Evolutionary conservation across 2,113 vertebrate genomes (phyloP).

Genomic region (Peromyscus californicus): DNA sequence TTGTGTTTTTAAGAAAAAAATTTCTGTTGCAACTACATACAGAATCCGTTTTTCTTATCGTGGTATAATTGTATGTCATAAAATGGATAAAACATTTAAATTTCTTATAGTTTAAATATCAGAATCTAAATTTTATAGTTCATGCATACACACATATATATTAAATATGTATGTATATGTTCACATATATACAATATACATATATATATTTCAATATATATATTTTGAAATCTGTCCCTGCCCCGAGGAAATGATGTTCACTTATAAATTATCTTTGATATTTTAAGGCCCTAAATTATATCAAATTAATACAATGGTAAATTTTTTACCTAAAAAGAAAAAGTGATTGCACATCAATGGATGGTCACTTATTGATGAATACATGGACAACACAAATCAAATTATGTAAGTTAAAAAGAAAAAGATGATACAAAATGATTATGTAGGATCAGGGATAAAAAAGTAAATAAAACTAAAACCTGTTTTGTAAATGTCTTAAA

Average conservation of each 20-base stretch:
- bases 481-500: neutral
- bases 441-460: neutral
- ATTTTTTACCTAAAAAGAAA: neutral
- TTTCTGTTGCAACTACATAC: neutral
- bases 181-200: neutral
- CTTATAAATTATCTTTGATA: neutral
- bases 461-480: neutral
- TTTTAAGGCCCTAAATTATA: neutral
- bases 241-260: neutral
- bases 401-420: neutral
- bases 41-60: neutral
- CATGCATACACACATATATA: neutral
- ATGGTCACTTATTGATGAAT: neutral
- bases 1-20: neutral
- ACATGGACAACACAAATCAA: neutral
- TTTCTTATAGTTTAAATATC: neutral
- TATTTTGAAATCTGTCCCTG: neutral
- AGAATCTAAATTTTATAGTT: neutral
- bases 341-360: neutral
- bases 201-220: neutral
- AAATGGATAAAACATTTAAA: neutral
- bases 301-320: neutral
- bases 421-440: neutral
- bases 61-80: neutral
- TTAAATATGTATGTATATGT: neutral